Conservation (phyloP, 2,113 vertebrate genomes). For the Grantiella picta region DNA sequence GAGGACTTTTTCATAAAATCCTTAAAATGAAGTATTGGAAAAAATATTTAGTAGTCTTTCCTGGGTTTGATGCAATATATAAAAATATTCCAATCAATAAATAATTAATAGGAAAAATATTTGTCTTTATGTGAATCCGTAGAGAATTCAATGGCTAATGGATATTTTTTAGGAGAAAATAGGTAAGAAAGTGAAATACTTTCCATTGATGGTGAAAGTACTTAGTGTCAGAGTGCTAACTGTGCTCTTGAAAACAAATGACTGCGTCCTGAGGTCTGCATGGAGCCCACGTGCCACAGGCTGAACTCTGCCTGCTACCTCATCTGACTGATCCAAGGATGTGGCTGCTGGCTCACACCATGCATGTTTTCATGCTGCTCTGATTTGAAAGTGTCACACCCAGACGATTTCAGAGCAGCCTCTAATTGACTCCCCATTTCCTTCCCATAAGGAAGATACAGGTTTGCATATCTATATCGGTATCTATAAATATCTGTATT, state of each 20-base stretch:
- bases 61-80: neutral
- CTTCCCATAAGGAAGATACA: neutral
- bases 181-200: neutral
- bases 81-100: neutral
- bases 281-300: neutral
- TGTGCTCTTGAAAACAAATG: neutral
- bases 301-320: neutral
- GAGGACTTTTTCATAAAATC: neutral
- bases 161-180: neutral
- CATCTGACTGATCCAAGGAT: neutral
- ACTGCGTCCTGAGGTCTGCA: neutral
- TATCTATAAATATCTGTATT: neutral
- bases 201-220: neutral
- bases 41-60: neutral
- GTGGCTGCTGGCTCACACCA: neutral
- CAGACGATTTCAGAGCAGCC: neutral
- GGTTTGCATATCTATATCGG: neutral
- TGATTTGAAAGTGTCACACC: neutral
- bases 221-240: neutral
- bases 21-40: neutral
- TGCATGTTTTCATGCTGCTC: neutral
- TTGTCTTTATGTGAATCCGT: neutral
- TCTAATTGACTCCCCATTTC: neutral
- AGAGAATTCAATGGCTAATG: neutral
- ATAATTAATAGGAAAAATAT: neutral